These are phyloP conservation scores for Imbricaverruca yamaguchii DNA, from an alignment of 2,888 invertebrate genomes.

Conservation along the genomic window DNA sequence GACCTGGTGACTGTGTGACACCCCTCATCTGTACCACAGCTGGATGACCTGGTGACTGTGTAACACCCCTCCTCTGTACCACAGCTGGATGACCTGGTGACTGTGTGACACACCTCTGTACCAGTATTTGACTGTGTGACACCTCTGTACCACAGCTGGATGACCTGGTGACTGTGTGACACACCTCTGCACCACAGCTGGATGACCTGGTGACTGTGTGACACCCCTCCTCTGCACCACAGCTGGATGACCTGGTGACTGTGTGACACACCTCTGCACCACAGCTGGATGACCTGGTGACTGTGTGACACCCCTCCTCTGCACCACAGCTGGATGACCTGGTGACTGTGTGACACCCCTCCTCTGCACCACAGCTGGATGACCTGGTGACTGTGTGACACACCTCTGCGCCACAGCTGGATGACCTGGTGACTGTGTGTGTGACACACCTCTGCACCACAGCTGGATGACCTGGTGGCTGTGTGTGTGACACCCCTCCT, in stretches of 20 bases:
- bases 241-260: not conserved
- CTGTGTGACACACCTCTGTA: not conserved
- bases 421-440: not conserved
- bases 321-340: not conserved
- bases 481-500: not conserved
- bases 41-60: too few species aligned
- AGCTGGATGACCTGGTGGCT: not conserved
- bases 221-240: not conserved
- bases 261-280: not conserved
- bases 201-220: not conserved
- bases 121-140: not conserved
- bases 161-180: not conserved
- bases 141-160: too few species aligned
- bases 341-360: conserved; percentile 13
- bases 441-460: not conserved
- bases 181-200: not conserved
- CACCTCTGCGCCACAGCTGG: too few species aligned
- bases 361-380: not conserved
- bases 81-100: not conserved
- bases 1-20: not conserved
- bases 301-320: not conserved
- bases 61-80: too few species aligned
- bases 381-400: too few species aligned
- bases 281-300: not conserved
- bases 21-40: not conserved